These are phyloP conservation scores for Trichopoda pennipes DNA, from an alignment of 2,888 invertebrate species.

Conservation along the genomic window DNA sequence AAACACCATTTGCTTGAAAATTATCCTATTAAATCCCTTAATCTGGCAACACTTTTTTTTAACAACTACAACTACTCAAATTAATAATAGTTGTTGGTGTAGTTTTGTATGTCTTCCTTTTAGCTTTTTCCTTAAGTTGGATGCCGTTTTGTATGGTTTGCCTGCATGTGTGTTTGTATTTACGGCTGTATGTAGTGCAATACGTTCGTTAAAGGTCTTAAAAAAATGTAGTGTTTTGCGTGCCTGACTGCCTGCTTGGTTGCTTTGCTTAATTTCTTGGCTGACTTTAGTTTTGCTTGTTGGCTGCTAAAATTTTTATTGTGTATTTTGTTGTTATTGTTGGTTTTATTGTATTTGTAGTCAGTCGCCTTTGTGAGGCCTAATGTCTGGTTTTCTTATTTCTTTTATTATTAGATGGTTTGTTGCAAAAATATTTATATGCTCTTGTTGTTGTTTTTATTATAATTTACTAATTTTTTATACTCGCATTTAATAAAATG, in stretches of 20 bases:
- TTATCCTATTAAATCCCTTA: slow-evolving; percentile 3
- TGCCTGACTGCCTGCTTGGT: slow-evolving; percentile 47
- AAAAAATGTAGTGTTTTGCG: slow-evolving; percentile 50
- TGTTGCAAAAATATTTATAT: slow-evolving; percentile 48
- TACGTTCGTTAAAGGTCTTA: slow-evolving; percentile 54
- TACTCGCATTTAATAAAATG: background rate
- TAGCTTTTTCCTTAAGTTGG: slow-evolving; percentile 57
- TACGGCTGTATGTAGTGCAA: slow-evolving; percentile 35
- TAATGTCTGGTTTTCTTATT: slow-evolving; percentile 56
- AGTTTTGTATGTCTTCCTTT: slow-evolving; percentile 55
- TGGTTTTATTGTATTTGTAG: slow-evolving; percentile 24
- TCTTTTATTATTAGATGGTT: slow-evolving; percentile 71
- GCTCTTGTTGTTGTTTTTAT: slow-evolving; percentile 38
- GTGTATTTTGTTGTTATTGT: slow-evolving; percentile 36
- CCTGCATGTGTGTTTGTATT: slow-evolving; percentile 29
- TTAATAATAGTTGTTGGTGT: slow-evolving; percentile 49
- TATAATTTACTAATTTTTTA: slow-evolving; percentile 27
- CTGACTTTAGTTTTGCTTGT: slow-evolving; percentile 61
- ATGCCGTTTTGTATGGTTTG: slow-evolving; percentile 41
- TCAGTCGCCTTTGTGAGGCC: slow-evolving; percentile 53
- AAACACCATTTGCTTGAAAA: background rate
- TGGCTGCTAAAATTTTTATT: slow-evolving; percentile 49
- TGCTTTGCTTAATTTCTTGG: slow-evolving; percentile 63
- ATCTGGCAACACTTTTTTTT: slow-evolving; percentile 39
- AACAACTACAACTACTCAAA: slow-evolving; percentile 39